phyloP scores from a whole-genome alignment of 1,140 invertebrate species.

The Ceratosolen solmsi region DNA sequence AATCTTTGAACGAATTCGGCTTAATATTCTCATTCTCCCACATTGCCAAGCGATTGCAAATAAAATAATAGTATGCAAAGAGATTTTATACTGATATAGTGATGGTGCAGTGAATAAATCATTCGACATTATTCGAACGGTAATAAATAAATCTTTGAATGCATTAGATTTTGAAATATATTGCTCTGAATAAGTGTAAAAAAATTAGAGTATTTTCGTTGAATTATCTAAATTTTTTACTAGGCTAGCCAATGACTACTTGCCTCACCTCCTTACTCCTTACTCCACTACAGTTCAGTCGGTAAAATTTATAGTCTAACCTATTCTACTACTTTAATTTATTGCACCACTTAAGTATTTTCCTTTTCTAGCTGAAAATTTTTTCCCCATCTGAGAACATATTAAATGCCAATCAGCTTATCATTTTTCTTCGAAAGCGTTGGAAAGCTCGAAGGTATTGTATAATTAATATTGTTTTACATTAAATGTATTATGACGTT shows the following conservation, averaged over 20 bases:
- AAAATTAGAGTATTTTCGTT: slow-evolving; percentile 13
- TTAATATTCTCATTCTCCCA: background rate
- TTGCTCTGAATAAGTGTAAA: background rate
- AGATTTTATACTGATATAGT: background rate
- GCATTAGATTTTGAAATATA: slow-evolving; percentile 6
- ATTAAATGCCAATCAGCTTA: background rate
- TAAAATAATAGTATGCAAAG: background rate
- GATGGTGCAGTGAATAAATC: background rate
- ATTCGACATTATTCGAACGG: background rate
- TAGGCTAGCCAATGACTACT: background rate
- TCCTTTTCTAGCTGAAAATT: background rate
- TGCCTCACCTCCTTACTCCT: background rate
- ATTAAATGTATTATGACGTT: too few relatives aligned
- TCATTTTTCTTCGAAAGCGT: background rate
- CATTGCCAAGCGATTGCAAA: background rate
- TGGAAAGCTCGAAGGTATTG: background rate
- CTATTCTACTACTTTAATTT: background rate
- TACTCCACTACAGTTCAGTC: background rate
- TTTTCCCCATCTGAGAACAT: background rate
- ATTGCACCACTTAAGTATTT: slow-evolving; percentile 7
- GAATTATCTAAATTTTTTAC: background rate
- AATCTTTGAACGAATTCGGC: background rate
- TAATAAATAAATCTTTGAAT: slow-evolving; percentile 16
- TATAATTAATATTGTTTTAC: slow-evolving; percentile 4
- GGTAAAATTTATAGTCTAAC: background rate